Percentiles rank a stretch among this genome's conserved stretches.
Conservation (phyloP, 1,140 invertebrate species). For the Akabosia matsudoensis region DNA sequence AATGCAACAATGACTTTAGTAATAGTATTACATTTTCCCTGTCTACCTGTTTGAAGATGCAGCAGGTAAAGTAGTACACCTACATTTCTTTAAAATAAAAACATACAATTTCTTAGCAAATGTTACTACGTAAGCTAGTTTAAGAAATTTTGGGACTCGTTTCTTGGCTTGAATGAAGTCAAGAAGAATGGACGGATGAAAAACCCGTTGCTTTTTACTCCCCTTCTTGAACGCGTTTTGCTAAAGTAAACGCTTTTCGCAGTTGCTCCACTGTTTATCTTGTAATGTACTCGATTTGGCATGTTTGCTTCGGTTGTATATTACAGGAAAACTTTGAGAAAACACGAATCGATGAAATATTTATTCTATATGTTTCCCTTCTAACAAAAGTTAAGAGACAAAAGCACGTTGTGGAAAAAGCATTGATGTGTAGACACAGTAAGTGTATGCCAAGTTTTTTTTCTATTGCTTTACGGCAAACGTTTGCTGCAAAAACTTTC, state of each 20-base stretch:
- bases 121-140: no score
- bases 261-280: neutral
- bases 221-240: neutral
- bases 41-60: neutral
- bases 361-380: neutral
- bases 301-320: neutral
- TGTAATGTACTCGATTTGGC: neutral
- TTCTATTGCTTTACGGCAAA: neutral
- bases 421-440: neutral
- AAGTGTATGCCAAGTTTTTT: neutral
- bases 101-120: no score
- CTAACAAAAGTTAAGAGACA: neutral
- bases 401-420: neutral
- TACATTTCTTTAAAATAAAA: neutral
- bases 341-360: no score
- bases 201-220: slow-evolving; percentile 16
- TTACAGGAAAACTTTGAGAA: slow-evolving; percentile 7
- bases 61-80: neutral
- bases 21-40: no score
- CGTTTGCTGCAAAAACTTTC: neutral
- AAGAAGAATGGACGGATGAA: slow-evolving; percentile 18
- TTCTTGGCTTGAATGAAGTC: slow-evolving; percentile 1
- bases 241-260: no score
- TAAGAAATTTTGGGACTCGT: neutral
- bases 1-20: neutral